Conservation (phyloP, 1,140 invertebrate species). For the Acyrthosiphon pisum region DNA sequence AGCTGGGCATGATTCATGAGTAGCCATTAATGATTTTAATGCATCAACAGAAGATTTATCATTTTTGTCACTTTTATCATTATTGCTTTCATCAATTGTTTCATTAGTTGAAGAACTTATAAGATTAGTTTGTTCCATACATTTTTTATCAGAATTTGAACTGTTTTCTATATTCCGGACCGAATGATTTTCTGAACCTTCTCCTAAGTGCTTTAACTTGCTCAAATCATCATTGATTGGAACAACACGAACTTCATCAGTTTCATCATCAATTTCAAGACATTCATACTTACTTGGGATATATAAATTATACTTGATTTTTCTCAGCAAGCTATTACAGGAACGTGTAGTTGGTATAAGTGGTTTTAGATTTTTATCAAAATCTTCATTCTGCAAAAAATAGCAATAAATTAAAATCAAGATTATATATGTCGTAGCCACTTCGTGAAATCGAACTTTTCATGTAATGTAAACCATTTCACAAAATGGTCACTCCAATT, state of each 20-base stretch:
- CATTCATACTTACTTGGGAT: not conserved
- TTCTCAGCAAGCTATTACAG: conserved; percentile 46
- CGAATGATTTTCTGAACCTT: not conserved
- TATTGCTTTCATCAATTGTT: not conserved
- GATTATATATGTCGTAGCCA: not conserved
- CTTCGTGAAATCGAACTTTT: too few species aligned
- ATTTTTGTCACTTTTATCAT: not conserved
- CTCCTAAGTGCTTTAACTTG: not conserved
- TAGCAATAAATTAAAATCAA: conserved; percentile 3
- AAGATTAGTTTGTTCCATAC: not conserved
- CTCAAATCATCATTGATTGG: not conserved
- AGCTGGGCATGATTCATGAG: not conserved
- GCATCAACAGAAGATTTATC: not conserved
- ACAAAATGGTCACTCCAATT: too few species aligned
- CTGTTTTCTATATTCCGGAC: not conserved
- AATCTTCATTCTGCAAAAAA: conserved; percentile 5
- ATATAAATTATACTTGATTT: conserved; percentile 55
- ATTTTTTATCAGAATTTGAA: not conserved
- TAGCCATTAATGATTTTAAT: not conserved
- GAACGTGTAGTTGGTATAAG: conserved; percentile 44
- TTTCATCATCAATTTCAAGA: not conserved
- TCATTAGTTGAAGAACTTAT: not conserved
- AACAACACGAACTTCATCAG: not conserved
- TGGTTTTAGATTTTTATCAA: conserved; percentile 29
- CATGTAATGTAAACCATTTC: too few species aligned